Conservation (phyloP, 2,888 invertebrate genomes). For the Noctua comes region DNA sequence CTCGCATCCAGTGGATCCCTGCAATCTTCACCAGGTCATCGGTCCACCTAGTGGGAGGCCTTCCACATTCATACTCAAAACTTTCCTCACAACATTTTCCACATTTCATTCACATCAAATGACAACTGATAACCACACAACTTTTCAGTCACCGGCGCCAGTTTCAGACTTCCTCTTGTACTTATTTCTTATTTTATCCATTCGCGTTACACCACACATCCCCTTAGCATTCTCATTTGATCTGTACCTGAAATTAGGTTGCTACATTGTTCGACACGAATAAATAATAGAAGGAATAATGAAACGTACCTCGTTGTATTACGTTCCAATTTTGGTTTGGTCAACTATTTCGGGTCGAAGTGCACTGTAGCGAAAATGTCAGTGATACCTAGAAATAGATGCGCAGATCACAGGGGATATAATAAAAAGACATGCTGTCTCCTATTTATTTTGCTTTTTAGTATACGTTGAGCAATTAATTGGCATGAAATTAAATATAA, state of each 20-base stretch:
- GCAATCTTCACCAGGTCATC: no score
- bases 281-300: constrained; percentile 59
- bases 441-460: neutral
- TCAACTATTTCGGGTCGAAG: neutral
- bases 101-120: neutral
- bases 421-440: neutral
- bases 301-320: constrained; percentile 3
- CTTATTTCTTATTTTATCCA: neutral
- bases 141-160: neutral
- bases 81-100: neutral
- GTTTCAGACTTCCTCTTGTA: neutral
- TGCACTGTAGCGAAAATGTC: neutral
- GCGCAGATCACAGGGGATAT: neutral
- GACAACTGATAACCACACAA: neutral
- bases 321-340: neutral
- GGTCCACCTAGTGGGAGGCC: no score
- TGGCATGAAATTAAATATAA: neutral
- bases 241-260: constrained; percentile 23
- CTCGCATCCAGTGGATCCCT: no score
- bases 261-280: constrained; percentile 26
- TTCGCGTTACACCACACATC: neutral
- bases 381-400: neutral
- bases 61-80: neutral
- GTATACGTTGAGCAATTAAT: neutral
- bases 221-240: neutral